Evolutionary conservation across 2,888 invertebrate species (phyloP), one percentile per base, ranked within the genome.

Genomic region (Tipula unca): DNA sequence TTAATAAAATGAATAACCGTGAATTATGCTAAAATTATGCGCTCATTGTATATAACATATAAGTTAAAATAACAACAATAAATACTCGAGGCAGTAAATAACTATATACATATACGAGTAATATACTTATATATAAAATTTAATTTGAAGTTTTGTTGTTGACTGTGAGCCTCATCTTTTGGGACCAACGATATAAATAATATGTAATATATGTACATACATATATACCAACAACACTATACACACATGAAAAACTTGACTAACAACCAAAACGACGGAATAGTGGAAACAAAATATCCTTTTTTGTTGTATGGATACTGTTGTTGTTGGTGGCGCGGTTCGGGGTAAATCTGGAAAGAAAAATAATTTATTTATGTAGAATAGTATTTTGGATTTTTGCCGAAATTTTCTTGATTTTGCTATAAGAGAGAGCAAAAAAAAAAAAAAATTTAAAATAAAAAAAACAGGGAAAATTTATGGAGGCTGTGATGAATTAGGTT

Each of bases 371-470:
- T 69, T 69, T 69, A 69, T 69, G 20, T 69, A 25, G 25, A 20
- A 25, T 20, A 69, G 8, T 69, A 25, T 69, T 69, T 69, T 69
- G 69, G 69, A 69, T 69, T 69, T 69, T 25, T 69, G 69, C 69
- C 69, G 69, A 69, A 69, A 69, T 69, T 69, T 69, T 69, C 69
- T 69, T 69, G 69, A 69, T 69, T 69, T 69, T 69, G 69, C 69
- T 25, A 69, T 10, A 25, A 69, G 48, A 25, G 25, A 17, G 25
- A 20, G 25, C 20, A 20, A 0, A 0, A 69, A 69, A 69, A 17
- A 14, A 14, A 48, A 48, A 3, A 48, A 48, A 1, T 25, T 25
- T 8, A 69, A 69, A 69, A 69, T n/a, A n/a, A n/a, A n/a, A n/a
- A n/a, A n/a, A n/a, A n/a, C n/a, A 25, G 69, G 69, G 69, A 69